Evolutionary conservation across 2,888 invertebrate genomes (phyloP).

Genomic region (Phragmatobia fuliginosa): DNA sequence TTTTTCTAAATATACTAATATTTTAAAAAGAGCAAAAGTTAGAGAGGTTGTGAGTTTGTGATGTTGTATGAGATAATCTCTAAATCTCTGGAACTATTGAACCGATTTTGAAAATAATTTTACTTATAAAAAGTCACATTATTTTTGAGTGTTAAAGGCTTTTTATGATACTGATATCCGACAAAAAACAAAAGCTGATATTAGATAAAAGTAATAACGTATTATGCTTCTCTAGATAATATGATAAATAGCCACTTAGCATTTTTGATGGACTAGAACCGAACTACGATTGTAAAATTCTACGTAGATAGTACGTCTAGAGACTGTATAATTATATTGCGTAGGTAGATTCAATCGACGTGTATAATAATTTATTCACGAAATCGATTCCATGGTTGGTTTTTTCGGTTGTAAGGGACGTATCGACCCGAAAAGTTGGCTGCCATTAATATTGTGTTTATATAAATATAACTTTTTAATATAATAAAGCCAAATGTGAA

Average conservation of each 20-base stretch:
- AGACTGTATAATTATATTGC: slow-evolving; percentile 36
- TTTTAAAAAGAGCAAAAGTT: no score
- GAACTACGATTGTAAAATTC: not conserved
- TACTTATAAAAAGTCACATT: no score
- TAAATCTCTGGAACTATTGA: no score
- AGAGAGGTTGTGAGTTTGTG: no score
- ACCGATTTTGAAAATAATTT: no score
- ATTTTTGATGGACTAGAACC: not conserved
- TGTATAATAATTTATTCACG: slow-evolving; percentile 65
- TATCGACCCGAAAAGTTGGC: slow-evolving; percentile 23
- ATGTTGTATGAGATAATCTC: no score
- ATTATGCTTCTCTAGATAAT: not conserved
- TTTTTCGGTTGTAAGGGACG: slow-evolving; percentile 40
- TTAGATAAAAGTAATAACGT: not conserved
- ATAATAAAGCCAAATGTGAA: not conserved
- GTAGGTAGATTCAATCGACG: slow-evolving; percentile 47
- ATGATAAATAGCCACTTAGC: not conserved
- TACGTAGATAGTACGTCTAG: slow-evolving; percentile 18
- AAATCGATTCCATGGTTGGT: slow-evolving; percentile 58
- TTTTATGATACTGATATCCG: no score
- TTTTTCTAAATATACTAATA: no score
- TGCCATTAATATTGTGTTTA: not conserved
- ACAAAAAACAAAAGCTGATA: no score
- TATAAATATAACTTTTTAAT: not conserved
- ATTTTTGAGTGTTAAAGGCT: no score